Evolutionary conservation across 2,113 vertebrate species (phyloP), one percentile per base, ranked within the genome.

Genomic region (Triplophysa dalaica): DNA sequence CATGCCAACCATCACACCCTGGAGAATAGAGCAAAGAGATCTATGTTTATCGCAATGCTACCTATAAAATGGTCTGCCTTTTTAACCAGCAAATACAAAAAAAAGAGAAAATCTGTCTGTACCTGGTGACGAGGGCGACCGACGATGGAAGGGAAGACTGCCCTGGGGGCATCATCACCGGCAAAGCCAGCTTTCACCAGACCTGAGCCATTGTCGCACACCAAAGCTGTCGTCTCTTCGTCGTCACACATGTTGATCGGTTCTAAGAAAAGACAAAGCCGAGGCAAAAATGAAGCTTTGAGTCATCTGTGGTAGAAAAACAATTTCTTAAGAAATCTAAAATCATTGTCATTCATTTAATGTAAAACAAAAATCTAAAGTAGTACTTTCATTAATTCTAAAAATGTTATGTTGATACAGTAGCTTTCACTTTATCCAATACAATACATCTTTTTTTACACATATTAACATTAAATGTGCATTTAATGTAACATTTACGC

Each of bases 1-100:
- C 96, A 98, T 98, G 64, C 96, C 96, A 38, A 98, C 96, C 96
- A 98, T 98, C 86, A 98, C 95, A 68, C 96, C 96, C 96, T 98
- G 85, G 69, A 82, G 78, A 77, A 10, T 41, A 17, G 70, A 33
- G 48, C 33, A 13, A 29, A 29, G 38, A 79, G 17, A 58, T 38
- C 33, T 38, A 38, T 38, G 5, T 38, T 38, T 38, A 38, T 7
- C 7, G 33, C 33, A 58, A 58, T 2, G 17, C 19, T 24, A 70
- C 54, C 22, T 0, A 76, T 7, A 64, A 13, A 19, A 8, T 8
- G n/a, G 7, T n/a, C 17, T 14, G 50, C 12, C 50, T 52, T 14
- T 16, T 52, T 17, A 3, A 52, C 14, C 50, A 14, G 2, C 17
- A 17, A 43, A 61, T 22, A 77, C 6, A 22, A 9, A 21, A 45